Evolutionary conservation across 2,113 vertebrate species (phyloP).

Genomic region (Anhinga anhinga): DNA sequence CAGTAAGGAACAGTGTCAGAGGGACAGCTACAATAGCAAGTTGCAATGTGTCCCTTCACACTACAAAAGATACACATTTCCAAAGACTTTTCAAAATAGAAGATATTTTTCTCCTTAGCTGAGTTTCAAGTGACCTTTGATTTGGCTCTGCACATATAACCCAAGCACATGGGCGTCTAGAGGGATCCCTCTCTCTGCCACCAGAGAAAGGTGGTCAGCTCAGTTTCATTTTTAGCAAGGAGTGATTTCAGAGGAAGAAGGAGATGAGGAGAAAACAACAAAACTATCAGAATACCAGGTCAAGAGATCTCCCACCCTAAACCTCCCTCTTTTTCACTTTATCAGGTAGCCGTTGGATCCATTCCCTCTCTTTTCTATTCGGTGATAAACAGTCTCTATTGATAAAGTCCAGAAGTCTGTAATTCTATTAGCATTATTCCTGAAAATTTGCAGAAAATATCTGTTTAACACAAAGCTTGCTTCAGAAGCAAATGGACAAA

Average conservation of each 20-base stretch:
- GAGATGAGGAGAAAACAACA: neutral
- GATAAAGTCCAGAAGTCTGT: neutral
- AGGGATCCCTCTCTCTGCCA: neutral
- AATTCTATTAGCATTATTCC: neutral
- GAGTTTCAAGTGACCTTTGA: neutral
- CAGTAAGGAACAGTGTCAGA: neutral
- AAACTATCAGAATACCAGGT: neutral
- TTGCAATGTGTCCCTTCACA: rapidly evolving
- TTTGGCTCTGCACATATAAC: rapidly evolving
- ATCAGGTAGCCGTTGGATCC: neutral
- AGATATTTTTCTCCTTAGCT: neutral
- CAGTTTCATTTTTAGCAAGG: neutral
- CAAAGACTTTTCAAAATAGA: neutral
- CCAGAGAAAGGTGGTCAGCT: neutral
- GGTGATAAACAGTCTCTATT: neutral
- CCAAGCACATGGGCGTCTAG: rapidly evolving
- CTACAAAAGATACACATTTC: rapidly evolving
- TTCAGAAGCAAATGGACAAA: neutral
- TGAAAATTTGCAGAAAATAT: neutral
- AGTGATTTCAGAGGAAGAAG: neutral
- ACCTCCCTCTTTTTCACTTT: neutral
- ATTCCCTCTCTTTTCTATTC: neutral
- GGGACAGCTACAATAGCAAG: neutral
- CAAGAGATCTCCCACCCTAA: neutral
- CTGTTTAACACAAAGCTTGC: neutral